Base-by-base conservation (phyloP, 2,888 invertebrate species). In the Catotricha subobsoleta region DNA sequence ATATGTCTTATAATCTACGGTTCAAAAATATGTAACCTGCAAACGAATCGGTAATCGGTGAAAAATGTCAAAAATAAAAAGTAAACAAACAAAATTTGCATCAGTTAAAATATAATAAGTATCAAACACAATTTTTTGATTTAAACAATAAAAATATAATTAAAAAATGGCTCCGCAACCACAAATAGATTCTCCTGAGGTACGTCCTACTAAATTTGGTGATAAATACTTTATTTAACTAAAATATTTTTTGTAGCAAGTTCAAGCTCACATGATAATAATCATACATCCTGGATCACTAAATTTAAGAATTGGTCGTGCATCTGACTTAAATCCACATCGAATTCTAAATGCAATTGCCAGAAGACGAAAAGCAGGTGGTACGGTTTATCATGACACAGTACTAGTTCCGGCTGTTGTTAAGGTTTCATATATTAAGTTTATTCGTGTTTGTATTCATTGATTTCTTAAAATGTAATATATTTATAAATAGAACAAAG, bases 281-380 rank as follows among this genome's bases (percentile, higher is more conserved):
- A 80, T 94, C n/a, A 88, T 94, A 42, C 92, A 94, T 56, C 92
- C 94, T 16, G 94, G 94, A 7, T 94, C 92, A 0, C 71, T 82
- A 37, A 80, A 87, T 59, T 69, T 94, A 19, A 68, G 91, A 46
- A 82, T 94, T 55, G 94, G 94, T 1, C 66, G 87, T 50, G 91
- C 92, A 2, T 87, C 90, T 0, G 94, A 94, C 59, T 66, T 87
- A 3, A 74, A 82, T 55, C 94, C 94, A 9, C 71, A 80, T 42
- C 80, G 80, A 28, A 69, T 91, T 43, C 67, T 91, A 1, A 91
- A 94, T 62, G 63, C 59, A 0, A 51, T 63, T 10, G 63, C 55
- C 1, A 50, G 61, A 25, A 50, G 48, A 3, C 51, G 58, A 35
- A 52, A 52, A 28, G 46, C 50, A 1, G 54, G 52, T 4, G 75